Evolutionary conservation across 2,113 vertebrate genomes (phyloP), one percentile per base, ranked within the genome.

Genomic region (Percina caprodes): DNA sequence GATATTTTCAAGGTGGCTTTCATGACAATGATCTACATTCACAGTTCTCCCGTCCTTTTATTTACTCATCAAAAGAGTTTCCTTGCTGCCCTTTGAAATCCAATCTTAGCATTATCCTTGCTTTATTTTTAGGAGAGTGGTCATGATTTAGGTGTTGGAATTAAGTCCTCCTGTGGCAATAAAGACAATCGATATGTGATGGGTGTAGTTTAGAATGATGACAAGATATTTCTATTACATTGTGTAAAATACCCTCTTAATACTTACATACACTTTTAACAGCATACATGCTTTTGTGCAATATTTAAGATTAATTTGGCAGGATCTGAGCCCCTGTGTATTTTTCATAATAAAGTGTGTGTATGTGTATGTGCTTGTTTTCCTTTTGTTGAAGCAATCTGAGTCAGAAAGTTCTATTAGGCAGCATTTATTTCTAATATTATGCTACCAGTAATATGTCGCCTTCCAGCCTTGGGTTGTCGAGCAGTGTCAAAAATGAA

Each of bases 321-420:
- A 71, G 61, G 49, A 68, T 76, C 70, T 69, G 79, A 89, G 65
- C 76, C 73, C 54, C 30, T 71, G 24, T 80, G 75, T 69, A 35
- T 74, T 63, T 84, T 76, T 82, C 69, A 72, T 26, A 88, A 86
- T 89, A 89, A 88, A 89, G 54, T 72, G 49, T 82, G 55, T 80
- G 65, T 89, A 54, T 82, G 55, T 80, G 65, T 89, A 54, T 51
- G 4, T 1, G 1, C 12, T 58, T 69, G 4, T 35, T 62, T 55
- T n/a, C 3, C 18, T 24, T 62, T 42, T 30, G 8, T 59, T 61
- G 16, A 65, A 46, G 30, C 61, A 16, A 61, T 46, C 21, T 2
- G 18, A 51, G 12, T 67, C 23, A 6, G 1, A 51, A n/a, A 10
- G 6, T 24, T 56, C 7, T 19, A 15, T 52, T 6, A 5, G 14